Base-by-base conservation (phyloP, 2,888 invertebrate genomes). In the Lutraria lutraria region DNA sequence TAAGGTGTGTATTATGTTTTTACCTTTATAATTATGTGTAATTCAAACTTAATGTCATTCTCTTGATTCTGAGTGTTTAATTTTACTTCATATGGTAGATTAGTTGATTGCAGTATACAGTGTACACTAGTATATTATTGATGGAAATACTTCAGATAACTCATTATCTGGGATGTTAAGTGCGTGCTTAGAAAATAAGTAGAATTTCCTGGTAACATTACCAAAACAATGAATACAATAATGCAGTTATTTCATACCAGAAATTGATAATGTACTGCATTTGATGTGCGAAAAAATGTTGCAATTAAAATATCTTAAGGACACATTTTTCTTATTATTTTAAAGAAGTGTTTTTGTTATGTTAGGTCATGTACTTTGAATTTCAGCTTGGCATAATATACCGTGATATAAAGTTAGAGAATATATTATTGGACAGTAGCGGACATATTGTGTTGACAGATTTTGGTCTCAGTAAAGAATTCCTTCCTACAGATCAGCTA, bases 371-470 rank as follows among this genome's bases (percentile, higher is more conserved):
- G 8, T 68, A 68, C 25, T 25, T 68, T 68, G 25, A 95, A 90
- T 97, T 97, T n/a, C 97, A 99, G 98, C 97, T 99, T 97, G 99
- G 99, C 93, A 99, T 99, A 91, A 99, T 99, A 96, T 99, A 99
- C 97, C 98, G 99, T 90, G 99, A 99, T 97, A 99, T 99, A 94
- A 99, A 99, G 96, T 97, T 99, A 94, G 99, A 99, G 97, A 99
- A 99, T 97, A 99, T 99, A 91, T 97, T 99, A 53, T 97, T 99
- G 92, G 99, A 99, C 97, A 98, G 98, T 21, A 98, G 98, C 92
- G 99, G 99, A 8, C 99, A 99, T 97, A 98, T 99, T 92, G 99
- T 99, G 83, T 97, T 99, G 89, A 99, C 99, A 0, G 99, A 99
- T 97, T 99, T 99, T 97, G 99, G 99, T 0, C 97, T 99, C 72